Evolutionary conservation across 2,888 invertebrate species (phyloP).

Genomic region (Amorpha juglandis): DNA sequence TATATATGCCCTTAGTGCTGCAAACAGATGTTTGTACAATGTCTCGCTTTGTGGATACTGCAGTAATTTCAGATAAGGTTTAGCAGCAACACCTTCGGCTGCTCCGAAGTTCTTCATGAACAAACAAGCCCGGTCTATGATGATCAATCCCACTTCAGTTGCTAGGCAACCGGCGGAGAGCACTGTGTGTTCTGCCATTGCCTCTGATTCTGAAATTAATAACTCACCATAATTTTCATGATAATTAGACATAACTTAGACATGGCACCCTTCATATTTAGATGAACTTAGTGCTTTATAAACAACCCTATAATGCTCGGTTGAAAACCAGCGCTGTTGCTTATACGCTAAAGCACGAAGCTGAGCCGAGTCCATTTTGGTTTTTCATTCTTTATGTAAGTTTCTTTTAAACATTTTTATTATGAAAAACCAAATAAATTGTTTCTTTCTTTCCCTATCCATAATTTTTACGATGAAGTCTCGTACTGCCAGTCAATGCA

Average conservation of each 20-base stretch:
- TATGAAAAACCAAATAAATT: too few relatives aligned
- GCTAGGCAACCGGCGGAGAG: conserved; percentile 85
- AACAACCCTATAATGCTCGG: too few relatives aligned
- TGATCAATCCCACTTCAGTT: conserved; percentile 94
- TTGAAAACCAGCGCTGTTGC: too few relatives aligned
- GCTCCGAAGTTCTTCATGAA: conserved; percentile 92
- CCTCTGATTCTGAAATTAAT: conserved; percentile 64
- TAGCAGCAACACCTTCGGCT: conserved; percentile 92
- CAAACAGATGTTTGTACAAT: conserved; percentile 95
- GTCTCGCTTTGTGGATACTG: conserved; percentile 96
- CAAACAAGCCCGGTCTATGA: conserved; percentile 93
- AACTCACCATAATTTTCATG: not conserved
- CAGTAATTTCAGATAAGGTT: conserved; percentile 93
- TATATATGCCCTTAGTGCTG: conserved; percentile 95
- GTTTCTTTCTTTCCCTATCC: too few relatives aligned
- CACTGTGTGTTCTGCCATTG: conserved; percentile 73
- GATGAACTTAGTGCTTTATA: too few relatives aligned
- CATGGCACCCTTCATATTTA: too few relatives aligned
- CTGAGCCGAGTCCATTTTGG: too few relatives aligned
- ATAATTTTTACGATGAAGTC: too few relatives aligned
- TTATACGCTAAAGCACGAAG: too few relatives aligned
- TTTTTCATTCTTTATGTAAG: too few relatives aligned
- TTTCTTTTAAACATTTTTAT: too few relatives aligned
- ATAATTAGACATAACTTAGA: not conserved
- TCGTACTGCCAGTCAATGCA: too few relatives aligned